Evolutionary conservation across 2,113 vertebrate genomes (phyloP).

Genomic region (Apaloderma vittatum): DNA sequence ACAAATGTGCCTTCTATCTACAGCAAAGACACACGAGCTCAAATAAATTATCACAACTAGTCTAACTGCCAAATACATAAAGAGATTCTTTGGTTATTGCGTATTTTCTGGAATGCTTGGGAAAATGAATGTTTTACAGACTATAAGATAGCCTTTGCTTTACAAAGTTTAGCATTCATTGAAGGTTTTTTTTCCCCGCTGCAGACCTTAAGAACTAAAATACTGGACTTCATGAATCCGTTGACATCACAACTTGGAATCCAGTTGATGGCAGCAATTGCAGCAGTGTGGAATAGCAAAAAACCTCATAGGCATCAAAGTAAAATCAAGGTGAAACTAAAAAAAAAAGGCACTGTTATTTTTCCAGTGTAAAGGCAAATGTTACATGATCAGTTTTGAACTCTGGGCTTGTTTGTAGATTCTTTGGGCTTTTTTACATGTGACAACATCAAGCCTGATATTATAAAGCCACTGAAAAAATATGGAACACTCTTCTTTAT

Average conservation of each 20-base stretch:
- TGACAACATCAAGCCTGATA: background rate
- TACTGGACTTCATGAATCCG: conserved; percentile 91
- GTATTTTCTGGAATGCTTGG: background rate
- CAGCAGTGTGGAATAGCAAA: conserved; percentile 91
- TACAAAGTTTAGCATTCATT: background rate
- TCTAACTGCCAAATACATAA: background rate
- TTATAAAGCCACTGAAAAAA: background rate
- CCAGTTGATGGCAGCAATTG: conserved; percentile 90
- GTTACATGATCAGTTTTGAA: background rate
- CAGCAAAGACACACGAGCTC: background rate
- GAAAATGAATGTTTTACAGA: background rate
- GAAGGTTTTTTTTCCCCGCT: background rate
- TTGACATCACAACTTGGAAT: conserved; percentile 87
- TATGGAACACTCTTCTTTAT: background rate
- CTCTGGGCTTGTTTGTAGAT: background rate
- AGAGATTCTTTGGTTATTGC: background rate
- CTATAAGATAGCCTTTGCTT: background rate
- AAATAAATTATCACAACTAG: background rate
- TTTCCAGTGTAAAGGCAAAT: background rate
- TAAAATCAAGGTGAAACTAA: conserved; percentile 85
- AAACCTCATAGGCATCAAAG: conserved; percentile 82
- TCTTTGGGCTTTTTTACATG: background rate
- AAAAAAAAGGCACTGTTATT: background rate
- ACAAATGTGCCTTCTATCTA: background rate
- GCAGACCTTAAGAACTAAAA: conserved; percentile 90